Evolutionary conservation across 2,888 invertebrate species (phyloP), one percentile per base, ranked within the genome.

Genomic region (Acrobasis consociella): DNA sequence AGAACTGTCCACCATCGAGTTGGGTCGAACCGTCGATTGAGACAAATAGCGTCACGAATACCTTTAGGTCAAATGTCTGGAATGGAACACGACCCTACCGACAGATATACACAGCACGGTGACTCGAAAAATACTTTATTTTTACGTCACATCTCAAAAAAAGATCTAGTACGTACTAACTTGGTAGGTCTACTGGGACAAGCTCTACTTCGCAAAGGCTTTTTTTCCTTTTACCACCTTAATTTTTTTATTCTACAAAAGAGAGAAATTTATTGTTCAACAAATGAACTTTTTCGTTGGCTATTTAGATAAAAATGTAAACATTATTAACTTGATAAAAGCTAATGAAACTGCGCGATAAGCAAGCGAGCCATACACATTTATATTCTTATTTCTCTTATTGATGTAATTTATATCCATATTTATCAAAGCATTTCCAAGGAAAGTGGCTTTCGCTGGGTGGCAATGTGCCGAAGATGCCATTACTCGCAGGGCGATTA

Each of bases 331-430:
- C 17, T 56, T 56, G 42, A 56, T 56, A 31, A 49, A 51, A 51
- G 52, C 53, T 22, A 31, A 56, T 56, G 55, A 56, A 56, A 56
- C 39, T 38, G 55, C 42, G 56, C 17, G 22, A 56, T 56, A 56
- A 56, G 42, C 17, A 42, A 42, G 39, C 39, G 42, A 17, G 42
- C 42, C n/a, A 39, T 51, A 51, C 39, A 37, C 60, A 51, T 60
- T 60, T 59, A 13, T 37, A 58, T 49, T 50, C 59, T 50, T 50
- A 37, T 58, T 58, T 50, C 59, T 15, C 49, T 59, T 59, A 59
- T 50, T 59, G 59, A 31, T 16, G 39, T 76, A 76, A 79, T 81
- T 78, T 80, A 80, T 77, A 77, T 79, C 77, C 78, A 82, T 80
- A 82, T 83, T 83, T 80, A 83, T 80, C 76, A 80, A 77, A 72